Percentiles rank a stretch among this genome's conserved stretches.
phyloP scores from a whole-genome alignment of 2,113 vertebrate genomes.

The Oncorhynchus tshawytscha region DNA sequence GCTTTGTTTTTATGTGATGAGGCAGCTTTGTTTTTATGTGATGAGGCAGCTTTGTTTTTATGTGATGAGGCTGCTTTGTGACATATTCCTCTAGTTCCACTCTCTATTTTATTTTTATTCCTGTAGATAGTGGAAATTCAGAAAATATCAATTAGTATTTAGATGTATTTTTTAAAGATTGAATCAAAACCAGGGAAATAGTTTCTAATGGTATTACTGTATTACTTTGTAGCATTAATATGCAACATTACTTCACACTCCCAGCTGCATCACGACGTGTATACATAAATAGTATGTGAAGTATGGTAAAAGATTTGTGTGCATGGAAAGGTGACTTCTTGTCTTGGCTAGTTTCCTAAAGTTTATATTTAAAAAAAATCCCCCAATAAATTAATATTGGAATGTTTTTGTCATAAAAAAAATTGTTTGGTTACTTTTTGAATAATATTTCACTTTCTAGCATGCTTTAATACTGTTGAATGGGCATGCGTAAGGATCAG shows the following conservation, averaged over 20 bases:
- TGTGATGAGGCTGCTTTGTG: constrained; percentile 81
- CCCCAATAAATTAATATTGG: constrained; percentile 53
- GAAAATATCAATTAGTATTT: constrained; percentile 48
- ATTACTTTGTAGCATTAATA: not conserved
- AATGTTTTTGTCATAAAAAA: constrained; percentile 17
- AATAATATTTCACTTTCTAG: constrained; percentile 86
- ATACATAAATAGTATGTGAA: constrained; percentile 40
- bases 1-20: no score
- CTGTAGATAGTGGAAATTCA: not conserved
- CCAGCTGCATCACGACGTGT: constrained; percentile 91
- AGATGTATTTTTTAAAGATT: constrained; percentile 43
- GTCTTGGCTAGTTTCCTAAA: constrained; percentile 46
- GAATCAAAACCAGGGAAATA: constrained; percentile 38
- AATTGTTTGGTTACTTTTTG: constrained; percentile 59
- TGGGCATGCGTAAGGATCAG: constrained; percentile 99
- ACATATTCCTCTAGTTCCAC: constrained; percentile 43
- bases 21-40: no score
- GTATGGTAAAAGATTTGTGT: constrained; percentile 65
- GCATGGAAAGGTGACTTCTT: constrained; percentile 65
- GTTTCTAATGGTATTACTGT: constrained; percentile 38
- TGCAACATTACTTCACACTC: constrained; percentile 54
- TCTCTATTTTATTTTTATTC: constrained; percentile 7
- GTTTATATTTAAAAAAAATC: constrained; percentile 45
- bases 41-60: constrained; percentile 35
- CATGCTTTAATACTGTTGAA: constrained; percentile 92